Evolutionary conservation across 2,888 invertebrate genomes (phyloP).

Genomic region (Napeogenes inachia): DNA sequence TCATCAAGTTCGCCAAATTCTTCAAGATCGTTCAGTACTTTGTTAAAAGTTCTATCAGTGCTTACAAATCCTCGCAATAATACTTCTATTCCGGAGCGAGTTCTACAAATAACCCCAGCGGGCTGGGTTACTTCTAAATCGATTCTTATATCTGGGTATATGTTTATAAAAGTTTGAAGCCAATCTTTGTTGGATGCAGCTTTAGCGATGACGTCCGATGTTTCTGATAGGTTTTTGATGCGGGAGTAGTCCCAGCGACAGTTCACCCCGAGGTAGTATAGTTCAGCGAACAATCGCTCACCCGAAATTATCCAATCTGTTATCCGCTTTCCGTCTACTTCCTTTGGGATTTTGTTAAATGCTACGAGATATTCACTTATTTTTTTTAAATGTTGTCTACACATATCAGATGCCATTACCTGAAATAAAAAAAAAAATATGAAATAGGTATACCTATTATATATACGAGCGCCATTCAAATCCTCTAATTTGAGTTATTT

Average conservation of each 20-base stretch:
- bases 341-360: slow-evolving; percentile 31
- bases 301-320: slow-evolving; percentile 31
- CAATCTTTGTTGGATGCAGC: slow-evolving; percentile 27
- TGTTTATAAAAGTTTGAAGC: slow-evolving; percentile 31
- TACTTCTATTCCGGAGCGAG: slow-evolving; percentile 30
- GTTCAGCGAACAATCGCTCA: slow-evolving; percentile 31
- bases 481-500: too few relatives aligned
- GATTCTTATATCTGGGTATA: slow-evolving; percentile 30
- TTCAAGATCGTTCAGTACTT: slow-evolving; percentile 25
- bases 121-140: slow-evolving; percentile 29
- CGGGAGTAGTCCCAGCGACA: slow-evolving; percentile 25
- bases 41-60: slow-evolving; percentile 25
- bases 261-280: slow-evolving; percentile 26
- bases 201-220: slow-evolving; percentile 17
- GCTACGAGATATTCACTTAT: slow-evolving; percentile 20
- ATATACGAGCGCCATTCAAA: too few relatives aligned
- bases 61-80: slow-evolving; percentile 26
- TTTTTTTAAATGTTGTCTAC: slow-evolving; percentile 27
- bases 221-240: slow-evolving; percentile 21
- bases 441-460: neutral
- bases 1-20: slow-evolving; percentile 32
- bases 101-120: slow-evolving; percentile 28
- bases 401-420: slow-evolving; percentile 30
- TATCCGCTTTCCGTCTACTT: slow-evolving; percentile 29
- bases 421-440: slow-evolving; percentile 16